Conservation (phyloP, 2,797 vertebrate genomes). For the Gallinago stenura region DNA sequence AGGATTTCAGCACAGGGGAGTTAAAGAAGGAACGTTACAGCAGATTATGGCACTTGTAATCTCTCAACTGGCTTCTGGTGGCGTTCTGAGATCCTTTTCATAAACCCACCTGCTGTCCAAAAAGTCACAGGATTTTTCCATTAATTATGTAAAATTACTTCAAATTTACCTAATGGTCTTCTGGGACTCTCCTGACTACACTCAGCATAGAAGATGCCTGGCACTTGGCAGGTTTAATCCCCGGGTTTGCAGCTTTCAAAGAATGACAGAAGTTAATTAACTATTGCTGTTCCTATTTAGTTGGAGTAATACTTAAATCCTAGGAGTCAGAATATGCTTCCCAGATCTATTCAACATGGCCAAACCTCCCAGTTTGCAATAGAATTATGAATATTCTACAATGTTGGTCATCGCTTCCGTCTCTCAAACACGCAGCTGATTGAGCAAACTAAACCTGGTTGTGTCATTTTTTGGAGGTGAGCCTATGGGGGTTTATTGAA, state of each 20-base stretch:
- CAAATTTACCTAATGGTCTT: conserved; percentile 6
- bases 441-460: neutral
- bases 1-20: neutral
- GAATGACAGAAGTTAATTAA: conserved; percentile 1
- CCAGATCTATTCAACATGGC: neutral
- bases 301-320: neutral
- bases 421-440: neutral
- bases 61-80: conserved; percentile 13
- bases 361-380: neutral
- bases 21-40: neutral
- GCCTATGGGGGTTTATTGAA: neutral
- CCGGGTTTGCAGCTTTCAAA: neutral
- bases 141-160: conserved; percentile 28
- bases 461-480: neutral
- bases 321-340: neutral
- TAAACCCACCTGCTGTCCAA: conserved; percentile 25
- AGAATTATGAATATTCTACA: neutral
- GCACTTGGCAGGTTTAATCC: neutral
- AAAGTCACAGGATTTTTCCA: conserved; percentile 21
- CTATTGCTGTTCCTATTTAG: neutral
- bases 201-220: neutral
- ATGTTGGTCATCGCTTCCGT: neutral
- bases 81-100: neutral
- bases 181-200: neutral
- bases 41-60: conserved; percentile 19